Base-by-base conservation (phyloP, 2,888 invertebrate species). In the Thymelicus sylvestris region DNA sequence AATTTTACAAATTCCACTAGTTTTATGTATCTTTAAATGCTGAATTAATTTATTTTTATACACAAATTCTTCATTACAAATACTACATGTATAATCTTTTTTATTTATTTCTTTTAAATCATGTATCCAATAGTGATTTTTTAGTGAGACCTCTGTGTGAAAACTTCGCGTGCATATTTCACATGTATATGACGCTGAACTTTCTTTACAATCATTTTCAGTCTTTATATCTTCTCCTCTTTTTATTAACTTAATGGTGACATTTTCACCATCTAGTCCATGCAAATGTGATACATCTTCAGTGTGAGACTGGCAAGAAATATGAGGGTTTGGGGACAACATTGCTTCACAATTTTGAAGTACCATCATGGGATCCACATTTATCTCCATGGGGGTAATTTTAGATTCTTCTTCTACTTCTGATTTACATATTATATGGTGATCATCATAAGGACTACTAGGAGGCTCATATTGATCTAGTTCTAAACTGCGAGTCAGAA, bases 341-440 rank as follows among this genome's bases (percentile, higher is more conserved):
- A 79, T 75, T 59, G 88, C 91, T 74, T 95, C 95, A 73, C 94
- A 88, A 76, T 94, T 95, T 78, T 96, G 95, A 61, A 96, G 84
- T 77, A 96, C 95, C 82, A 96, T 88, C 95, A 96, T 96, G 6
- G 96, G 96, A 83, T 96, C 96, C 0, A 96, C 94, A 81, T 94
- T 95, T 0, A 96, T 95, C 90, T 96, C 96, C 94, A 96, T 95
- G 87, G 95, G 94, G 66, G 94, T 94, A 66, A 90, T 85, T 81
- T 82, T 84, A 41, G 60, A 67, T 12, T 86, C 87, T 76, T 83
- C 82, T 65, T 80, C 82, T 2, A 74, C 41, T 60, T 83, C 81
- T 24, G 76, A 73, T 68, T 83, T 79, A 38, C 15, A 15, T 60
- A 60, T 60, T 7, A 39, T 41, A 31, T 41, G 60, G n/a, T 39